Percentiles rank a stretch among this genome's conserved stretches.
phyloP scores from a whole-genome alignment of 2,797 vertebrate genomes.

The Cossypha caffra region DNA sequence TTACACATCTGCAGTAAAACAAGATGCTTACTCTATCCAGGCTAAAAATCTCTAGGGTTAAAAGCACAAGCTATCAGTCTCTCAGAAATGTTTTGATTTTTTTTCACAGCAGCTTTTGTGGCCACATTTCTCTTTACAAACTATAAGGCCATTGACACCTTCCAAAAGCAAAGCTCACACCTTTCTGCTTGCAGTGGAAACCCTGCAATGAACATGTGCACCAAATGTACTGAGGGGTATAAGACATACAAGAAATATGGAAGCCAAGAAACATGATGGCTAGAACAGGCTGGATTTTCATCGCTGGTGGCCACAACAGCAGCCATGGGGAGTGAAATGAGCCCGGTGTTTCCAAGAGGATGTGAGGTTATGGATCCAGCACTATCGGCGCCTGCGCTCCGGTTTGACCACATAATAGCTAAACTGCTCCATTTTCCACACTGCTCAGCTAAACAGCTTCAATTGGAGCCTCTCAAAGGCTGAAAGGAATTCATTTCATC shows the following conservation, averaged over 20 bases:
- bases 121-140: not conserved
- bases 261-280: slow-evolving; percentile 10
- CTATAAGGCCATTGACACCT: not conserved
- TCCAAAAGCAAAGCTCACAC: not conserved
- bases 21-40: not conserved
- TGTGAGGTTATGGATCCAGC: slow-evolving; percentile 39
- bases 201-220: not conserved
- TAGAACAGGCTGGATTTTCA: slow-evolving; percentile 36
- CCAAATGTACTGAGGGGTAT: not conserved
- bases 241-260: not conserved
- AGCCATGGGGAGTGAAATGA: not conserved
- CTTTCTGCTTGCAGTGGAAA: not conserved
- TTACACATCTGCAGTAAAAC: not conserved
- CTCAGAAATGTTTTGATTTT: not conserved
- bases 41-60: not conserved
- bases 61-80: not conserved
- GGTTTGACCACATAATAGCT: slow-evolving; percentile 60
- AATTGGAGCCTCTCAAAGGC: slow-evolving; percentile 26
- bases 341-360: not conserved
- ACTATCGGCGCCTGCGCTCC: not conserved
- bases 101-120: not conserved
- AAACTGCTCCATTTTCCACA: slow-evolving; percentile 50
- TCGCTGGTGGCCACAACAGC: slow-evolving; percentile 34
- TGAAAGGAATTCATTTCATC: slow-evolving; percentile 52
- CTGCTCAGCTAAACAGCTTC: slow-evolving; percentile 60